A percentile compares a stretch with the other conserved stretches of the same genome.
Conservation (phyloP, 1,140 invertebrate species). For the Druon quercuslanigerum region DNA sequence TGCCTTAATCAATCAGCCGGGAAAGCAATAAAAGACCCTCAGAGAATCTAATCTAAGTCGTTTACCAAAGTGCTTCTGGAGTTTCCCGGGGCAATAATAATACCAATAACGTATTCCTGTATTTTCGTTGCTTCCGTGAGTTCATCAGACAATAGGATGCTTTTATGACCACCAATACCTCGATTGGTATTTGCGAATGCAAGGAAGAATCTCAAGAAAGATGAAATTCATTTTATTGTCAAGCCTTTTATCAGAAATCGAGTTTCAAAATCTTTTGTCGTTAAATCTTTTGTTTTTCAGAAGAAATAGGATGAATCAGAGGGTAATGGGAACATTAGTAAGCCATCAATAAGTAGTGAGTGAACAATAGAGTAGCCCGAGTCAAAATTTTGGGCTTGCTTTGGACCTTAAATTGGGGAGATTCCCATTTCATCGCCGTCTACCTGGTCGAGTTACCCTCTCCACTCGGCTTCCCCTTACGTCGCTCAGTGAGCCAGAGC, state of each 20-base stretch:
- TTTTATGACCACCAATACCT: not conserved
- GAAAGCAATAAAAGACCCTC: slow-evolving; percentile 18
- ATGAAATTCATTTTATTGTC: too few relatives aligned
- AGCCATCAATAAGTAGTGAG: too few relatives aligned
- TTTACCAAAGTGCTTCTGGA: slow-evolving; percentile 21
- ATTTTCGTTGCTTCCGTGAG: not conserved
- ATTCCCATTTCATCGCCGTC: too few relatives aligned
- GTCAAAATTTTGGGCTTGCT: too few relatives aligned
- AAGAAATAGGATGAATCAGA: too few relatives aligned
- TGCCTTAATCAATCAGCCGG: slow-evolving; percentile 15
- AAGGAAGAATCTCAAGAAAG: not conserved
- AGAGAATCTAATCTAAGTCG: slow-evolving; percentile 24
- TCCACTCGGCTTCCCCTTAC: rapidly evolving
- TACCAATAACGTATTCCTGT: slow-evolving; percentile 21
- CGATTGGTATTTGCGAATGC: not conserved
- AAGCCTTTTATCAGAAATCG: too few relatives aligned
- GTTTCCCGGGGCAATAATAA: slow-evolving; percentile 21
- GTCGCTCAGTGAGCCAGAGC: too few relatives aligned
- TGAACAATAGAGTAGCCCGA: too few relatives aligned
- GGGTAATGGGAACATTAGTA: too few relatives aligned
- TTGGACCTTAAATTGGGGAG: rapidly evolving
- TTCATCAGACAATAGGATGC: not conserved
- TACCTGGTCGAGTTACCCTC: rapidly evolving
- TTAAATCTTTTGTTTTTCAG: too few relatives aligned
- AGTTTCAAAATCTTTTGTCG: too few relatives aligned